Percentiles rank a stretch among this genome's conserved stretches.
Evolutionary conservation across 2,113 vertebrate species (phyloP).

Genomic region (Agelaius tricolor): DNA sequence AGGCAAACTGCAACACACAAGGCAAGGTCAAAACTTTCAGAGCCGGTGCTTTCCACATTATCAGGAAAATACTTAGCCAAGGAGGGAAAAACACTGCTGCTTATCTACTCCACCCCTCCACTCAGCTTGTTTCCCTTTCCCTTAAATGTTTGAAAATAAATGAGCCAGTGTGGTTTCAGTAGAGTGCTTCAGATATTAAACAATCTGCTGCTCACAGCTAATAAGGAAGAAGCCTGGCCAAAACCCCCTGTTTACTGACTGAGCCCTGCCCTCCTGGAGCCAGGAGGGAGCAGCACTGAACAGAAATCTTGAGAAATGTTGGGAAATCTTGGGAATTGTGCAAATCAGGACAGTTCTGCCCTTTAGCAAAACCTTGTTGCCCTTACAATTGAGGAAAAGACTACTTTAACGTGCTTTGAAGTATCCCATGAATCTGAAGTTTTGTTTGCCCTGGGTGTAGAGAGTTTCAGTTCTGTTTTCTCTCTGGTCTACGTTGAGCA

Average conservation of each 20-base stretch:
- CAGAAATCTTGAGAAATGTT: not conserved
- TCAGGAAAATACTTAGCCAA: not conserved
- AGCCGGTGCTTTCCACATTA: not conserved
- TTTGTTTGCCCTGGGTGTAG: not conserved
- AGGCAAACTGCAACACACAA: not conserved
- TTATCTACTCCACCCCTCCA: not conserved
- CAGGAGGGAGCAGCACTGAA: not conserved
- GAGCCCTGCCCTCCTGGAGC: not conserved
- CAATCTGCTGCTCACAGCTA: not conserved
- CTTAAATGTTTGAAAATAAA: not conserved
- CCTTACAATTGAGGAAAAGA: not conserved
- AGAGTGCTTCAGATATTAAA: not conserved
- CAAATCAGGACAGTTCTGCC: not conserved
- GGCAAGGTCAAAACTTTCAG: not conserved
- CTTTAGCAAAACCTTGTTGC: not conserved
- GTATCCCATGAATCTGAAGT: not conserved
- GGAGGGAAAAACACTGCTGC: not conserved
- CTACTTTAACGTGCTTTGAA: fast-evolving
- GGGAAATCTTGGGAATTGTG: not conserved
- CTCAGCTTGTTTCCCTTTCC: not conserved
- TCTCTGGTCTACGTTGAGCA: not conserved
- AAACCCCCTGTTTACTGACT: not conserved
- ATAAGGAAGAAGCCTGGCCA: not conserved
- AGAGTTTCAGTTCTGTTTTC: conserved; percentile 5
- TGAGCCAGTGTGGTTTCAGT: not conserved